Evolutionary conservation across 1,140 invertebrate genomes (phyloP).

Genomic region (Drosophila nikananu): DNA sequence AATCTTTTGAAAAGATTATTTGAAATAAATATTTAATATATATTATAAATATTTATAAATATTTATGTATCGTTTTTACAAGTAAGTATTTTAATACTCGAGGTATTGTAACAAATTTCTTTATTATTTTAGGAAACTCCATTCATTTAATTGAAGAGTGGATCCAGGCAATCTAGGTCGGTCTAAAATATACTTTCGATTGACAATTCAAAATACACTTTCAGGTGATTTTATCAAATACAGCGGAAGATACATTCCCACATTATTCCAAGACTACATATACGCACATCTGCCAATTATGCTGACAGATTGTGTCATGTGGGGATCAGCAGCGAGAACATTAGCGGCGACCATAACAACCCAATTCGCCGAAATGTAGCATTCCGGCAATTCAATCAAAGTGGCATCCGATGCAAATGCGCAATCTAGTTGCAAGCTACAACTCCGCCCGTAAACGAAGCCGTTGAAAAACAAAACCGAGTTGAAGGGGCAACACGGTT

Average conservation of each 20-base stretch:
- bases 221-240: not conserved
- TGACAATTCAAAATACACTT: not conserved
- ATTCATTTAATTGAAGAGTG: too few relatives aligned
- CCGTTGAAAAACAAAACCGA: slow-evolving; percentile 37
- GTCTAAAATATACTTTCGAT: not conserved
- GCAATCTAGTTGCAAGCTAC: slow-evolving; percentile 41
- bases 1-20: too few relatives aligned
- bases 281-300: slow-evolving; percentile 18
- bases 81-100: too few relatives aligned
- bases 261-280: not conserved
- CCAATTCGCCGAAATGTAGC: slow-evolving; percentile 21
- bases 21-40: too few relatives aligned
- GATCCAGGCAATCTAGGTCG: not conserved
- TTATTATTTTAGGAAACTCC: too few relatives aligned
- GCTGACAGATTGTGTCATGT: slow-evolving; percentile 40
- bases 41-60: too few relatives aligned
- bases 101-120: too few relatives aligned
- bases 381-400: slow-evolving; percentile 50
- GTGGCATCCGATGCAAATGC: slow-evolving; percentile 44
- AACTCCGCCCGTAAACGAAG: not conserved
- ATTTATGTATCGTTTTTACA: too few relatives aligned
- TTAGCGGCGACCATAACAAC: slow-evolving; percentile 11
- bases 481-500: slow-evolving; percentile 43
- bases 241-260: not conserved
- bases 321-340: slow-evolving; percentile 1